Evolutionary conservation across 2,113 vertebrate genomes (phyloP).

Genomic region (Ovis aries): DNA sequence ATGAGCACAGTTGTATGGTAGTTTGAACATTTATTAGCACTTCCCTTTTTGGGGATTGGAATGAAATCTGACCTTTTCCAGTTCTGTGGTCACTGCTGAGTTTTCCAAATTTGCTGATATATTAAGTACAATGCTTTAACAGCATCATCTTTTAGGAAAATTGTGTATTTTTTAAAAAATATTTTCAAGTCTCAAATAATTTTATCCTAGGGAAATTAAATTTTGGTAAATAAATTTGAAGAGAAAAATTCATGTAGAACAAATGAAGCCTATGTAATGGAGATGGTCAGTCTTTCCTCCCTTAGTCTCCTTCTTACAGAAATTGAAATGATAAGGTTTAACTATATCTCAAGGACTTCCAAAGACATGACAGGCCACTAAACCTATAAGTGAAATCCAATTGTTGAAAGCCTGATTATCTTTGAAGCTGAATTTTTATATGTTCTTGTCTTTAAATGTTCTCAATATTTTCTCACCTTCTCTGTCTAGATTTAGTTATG

Average conservation of each 20-base stretch:
- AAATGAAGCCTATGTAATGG: background rate
- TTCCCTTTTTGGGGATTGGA: too few relatives aligned
- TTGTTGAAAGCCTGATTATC: background rate
- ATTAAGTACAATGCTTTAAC: too few relatives aligned
- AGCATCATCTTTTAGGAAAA: too few relatives aligned
- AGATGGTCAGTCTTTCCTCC: fast-evolving
- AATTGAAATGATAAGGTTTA: background rate
- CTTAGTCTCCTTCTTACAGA: background rate
- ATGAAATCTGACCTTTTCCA: too few relatives aligned
- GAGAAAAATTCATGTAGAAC: background rate
- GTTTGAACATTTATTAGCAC: too few relatives aligned
- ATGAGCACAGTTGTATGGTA: too few relatives aligned
- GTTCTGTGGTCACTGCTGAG: too few relatives aligned
- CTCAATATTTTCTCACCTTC: fast-evolving
- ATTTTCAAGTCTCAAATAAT: background rate
- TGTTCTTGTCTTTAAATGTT: background rate
- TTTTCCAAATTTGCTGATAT: too few relatives aligned
- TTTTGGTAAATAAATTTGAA: background rate
- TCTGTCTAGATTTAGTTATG: background rate
- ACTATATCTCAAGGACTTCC: background rate
- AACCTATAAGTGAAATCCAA: background rate
- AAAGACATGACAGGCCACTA: background rate
- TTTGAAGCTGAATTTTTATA: background rate
- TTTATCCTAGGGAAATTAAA: background rate
- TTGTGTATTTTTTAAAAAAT: too few relatives aligned